Base-by-base conservation (phyloP, 2,888 invertebrate species). In the Epirrhoe tristata region DNA sequence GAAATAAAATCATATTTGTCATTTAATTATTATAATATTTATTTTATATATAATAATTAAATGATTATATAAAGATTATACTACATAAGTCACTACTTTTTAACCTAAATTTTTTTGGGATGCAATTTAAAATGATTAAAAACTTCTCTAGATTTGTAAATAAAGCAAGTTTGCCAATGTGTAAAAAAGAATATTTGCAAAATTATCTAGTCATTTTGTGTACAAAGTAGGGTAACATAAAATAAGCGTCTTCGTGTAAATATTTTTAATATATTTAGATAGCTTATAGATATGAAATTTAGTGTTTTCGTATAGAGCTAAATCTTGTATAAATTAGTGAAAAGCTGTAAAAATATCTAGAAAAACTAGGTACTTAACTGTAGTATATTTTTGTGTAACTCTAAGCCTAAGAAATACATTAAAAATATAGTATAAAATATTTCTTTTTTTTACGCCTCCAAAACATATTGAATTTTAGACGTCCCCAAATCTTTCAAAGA, bases 351-450 rank as follows among this genome's bases (percentile, higher is more conserved):
- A 43, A 53, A 53, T 58, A 39, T 51, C 39, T 12, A 14, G n/a
- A 39, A 59, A 51, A 52, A 31, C 52, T 59, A 52, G 83, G 81
- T 83, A 83, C 81, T 66, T 82, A 75, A 78, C 74, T 82, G 89
- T 91, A 90, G 89, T 82, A 85, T 91, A 86, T 86, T 86, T 87
- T 91, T 88, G 86, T 91, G 91, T 90, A 89, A 85, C 78, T 73
- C 74, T 66, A 77, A 81, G 71, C 80, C 75, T 81, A 82, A 79
- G 70, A 71, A 67, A 77, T 77, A 80, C 73, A 77, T 77, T 77
- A 50, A 58, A 57, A n/a, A 4, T 55, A 43, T 58, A 39, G 36
- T 24, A 57, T 14, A 24, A 16, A 7, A 62, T 14, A 16, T 34
- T 39, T 24, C 24, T 39, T 7, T 0, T 10, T 31, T 39, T 62